Evolutionary conservation across 2,113 vertebrate genomes (phyloP), one percentile per base, ranked within the genome.

Genomic region (Psilopogon haemacephalus): DNA sequence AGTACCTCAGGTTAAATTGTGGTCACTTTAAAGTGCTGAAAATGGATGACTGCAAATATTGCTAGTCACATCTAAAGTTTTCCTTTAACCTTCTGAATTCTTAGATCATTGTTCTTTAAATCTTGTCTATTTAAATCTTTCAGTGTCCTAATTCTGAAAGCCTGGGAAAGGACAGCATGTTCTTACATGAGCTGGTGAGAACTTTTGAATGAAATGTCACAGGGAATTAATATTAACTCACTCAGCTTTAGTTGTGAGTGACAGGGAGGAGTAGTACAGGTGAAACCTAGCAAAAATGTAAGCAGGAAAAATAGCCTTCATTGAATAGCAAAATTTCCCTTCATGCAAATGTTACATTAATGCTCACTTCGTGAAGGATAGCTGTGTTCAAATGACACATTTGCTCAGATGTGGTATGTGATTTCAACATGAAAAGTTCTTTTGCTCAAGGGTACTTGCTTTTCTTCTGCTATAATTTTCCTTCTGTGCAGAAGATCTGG

Each of bases 1-100:
- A 54, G 5, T 26, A 44, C 30, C n/a, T 72, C 0, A 0, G 12
- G 11, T 46, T 84, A n/a, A 68, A 69, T 5, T 40, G 16, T 6
- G 32, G 16, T 67, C 17, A 37, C 42, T 74, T 44, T 28, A 5
- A 84, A 50, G 16, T 46, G 21, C 40, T 94, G 37, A 17, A 42
- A 42, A 48, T 56, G 38, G 15, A 16, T 21, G 14, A 10, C 50
- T 93, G 23, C 40, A 76, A 70, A 46, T 40, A 55, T 17, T 59
- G 30, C 68, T 54, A 7, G 35, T 32, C 11, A 12, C 20, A 84
- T 83, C 12, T 24, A 42, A 59, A 73, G 33, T n/a, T 89, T 84
- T 63, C 23, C 26, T 63, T 74, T 52, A 67, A 30, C 64, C 8
- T 60, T 70, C 35, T 20, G 11, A 33, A 0, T 73, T 87, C 19